Conservation (phyloP, 2,113 vertebrate genomes). For the Sterna hirundo region DNA sequence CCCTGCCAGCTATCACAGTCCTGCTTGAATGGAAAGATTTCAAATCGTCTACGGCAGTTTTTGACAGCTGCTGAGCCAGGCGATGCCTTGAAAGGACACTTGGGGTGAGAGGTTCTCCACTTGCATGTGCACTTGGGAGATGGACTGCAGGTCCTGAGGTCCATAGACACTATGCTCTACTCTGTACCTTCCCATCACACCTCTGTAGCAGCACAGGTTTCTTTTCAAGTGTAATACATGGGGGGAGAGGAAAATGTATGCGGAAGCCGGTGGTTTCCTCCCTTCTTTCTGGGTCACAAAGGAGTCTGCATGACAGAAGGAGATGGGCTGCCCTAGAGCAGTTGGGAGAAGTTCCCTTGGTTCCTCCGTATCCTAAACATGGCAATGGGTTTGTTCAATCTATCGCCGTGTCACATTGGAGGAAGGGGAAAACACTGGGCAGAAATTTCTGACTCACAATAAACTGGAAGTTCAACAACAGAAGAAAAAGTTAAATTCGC, state of each 20-base stretch:
- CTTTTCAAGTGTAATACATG: not conserved
- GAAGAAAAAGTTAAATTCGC: not conserved
- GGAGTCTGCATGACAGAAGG: not conserved
- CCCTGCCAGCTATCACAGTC: not conserved
- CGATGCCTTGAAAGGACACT: not conserved
- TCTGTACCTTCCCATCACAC: not conserved
- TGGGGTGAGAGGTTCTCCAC: not conserved
- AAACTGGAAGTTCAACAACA: not conserved
- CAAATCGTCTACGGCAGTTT: not conserved
- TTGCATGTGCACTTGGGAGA: not conserved
- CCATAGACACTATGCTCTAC: not conserved
- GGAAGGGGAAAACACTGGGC: not conserved
- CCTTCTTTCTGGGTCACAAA: not conserved
- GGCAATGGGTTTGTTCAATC: not conserved
- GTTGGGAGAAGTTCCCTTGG: not conserved
- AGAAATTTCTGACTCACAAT: not conserved
- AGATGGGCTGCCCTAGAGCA: not conserved
- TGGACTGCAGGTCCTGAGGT: not conserved
- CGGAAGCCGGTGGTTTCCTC: not conserved
- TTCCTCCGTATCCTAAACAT: not conserved
- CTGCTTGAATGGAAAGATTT: not conserved
- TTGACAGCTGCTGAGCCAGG: not conserved
- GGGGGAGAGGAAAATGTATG: fast-evolving
- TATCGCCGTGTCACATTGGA: fast-evolving
- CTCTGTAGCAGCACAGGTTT: not conserved